These are phyloP conservation scores for Danio rerio DNA, from an alignment of 2,113 vertebrate genomes.

Conservation along the genomic window DNA sequence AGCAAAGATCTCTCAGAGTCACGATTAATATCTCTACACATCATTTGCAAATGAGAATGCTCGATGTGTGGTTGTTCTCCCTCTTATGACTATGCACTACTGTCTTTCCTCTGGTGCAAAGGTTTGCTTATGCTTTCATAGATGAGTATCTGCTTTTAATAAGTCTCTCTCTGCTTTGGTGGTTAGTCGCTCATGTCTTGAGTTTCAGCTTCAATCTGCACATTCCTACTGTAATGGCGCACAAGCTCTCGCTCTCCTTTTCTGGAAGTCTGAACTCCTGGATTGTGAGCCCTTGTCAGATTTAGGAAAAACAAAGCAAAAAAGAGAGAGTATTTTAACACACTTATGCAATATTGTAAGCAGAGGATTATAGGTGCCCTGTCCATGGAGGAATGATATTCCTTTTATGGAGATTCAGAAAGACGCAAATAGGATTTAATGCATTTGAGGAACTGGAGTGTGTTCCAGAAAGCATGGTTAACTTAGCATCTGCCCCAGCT, in stretches of 20 bases:
- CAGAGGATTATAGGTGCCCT: constrained; percentile 37
- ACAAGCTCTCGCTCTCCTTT: constrained; percentile 48
- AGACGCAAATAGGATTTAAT: constrained; percentile 13
- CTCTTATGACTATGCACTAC: background rate
- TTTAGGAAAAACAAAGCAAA: constrained; percentile 13
- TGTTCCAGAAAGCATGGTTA: too few species aligned
- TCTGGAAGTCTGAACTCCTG: constrained; percentile 51
- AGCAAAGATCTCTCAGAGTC: background rate
- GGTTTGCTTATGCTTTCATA: background rate
- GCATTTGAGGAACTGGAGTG: background rate
- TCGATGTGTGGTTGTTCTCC: constrained; percentile 9
- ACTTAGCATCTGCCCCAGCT: too few species aligned
- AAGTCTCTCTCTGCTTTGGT: constrained; percentile 16
- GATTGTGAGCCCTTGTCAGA: constrained; percentile 22
- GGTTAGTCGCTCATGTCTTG: constrained; percentile 22
- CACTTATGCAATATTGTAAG: constrained; percentile 31
- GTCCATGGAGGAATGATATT: background rate
- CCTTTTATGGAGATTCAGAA: constrained; percentile 45
- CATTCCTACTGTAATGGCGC: constrained; percentile 42
- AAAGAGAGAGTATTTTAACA: constrained; percentile 38
- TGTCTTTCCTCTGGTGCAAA: background rate
- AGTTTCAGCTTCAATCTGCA: constrained; percentile 49
- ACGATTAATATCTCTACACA: background rate
- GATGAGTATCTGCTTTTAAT: constrained; percentile 29
- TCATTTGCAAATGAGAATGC: background rate